phyloP scores from a whole-genome alignment of 2,113 vertebrate species.

The Promerops cafer region DNA sequence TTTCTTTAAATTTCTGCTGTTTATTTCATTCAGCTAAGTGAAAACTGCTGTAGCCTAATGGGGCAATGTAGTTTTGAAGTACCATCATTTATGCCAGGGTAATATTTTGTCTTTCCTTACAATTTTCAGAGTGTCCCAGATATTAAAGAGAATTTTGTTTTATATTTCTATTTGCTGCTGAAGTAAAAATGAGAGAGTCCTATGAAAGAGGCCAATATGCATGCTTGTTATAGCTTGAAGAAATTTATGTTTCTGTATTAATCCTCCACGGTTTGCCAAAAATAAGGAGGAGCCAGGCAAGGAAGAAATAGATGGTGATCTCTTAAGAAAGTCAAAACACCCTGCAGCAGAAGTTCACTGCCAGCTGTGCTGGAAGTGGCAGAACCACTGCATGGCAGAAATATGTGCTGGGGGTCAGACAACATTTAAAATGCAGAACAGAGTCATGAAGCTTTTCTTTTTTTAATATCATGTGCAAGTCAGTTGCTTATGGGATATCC shows the following conservation, averaged over 20 bases:
- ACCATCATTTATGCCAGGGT: not conserved
- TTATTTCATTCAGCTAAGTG: not conserved
- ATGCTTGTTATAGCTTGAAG: not conserved
- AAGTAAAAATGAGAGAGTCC: not conserved
- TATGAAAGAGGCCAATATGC: not conserved
- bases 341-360: not conserved
- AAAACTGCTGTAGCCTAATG: not conserved
- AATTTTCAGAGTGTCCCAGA: not conserved
- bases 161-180: not conserved
- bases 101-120: not conserved
- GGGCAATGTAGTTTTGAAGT: not conserved
- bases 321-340: not conserved
- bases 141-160: not conserved
- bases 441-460: not conserved
- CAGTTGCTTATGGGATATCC: not conserved
- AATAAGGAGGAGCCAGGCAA: not conserved
- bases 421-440: not conserved
- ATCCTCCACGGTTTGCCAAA: not conserved
- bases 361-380: not conserved
- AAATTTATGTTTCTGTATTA: not conserved
- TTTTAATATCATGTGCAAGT: not conserved
- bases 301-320: not conserved
- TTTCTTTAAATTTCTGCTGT: not conserved
- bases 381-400: not conserved
- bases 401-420: not conserved